Evolutionary conservation across 2,797 vertebrate genomes (phyloP), one percentile per base, ranked within the genome.

Genomic region (Clamator glandarius): DNA sequence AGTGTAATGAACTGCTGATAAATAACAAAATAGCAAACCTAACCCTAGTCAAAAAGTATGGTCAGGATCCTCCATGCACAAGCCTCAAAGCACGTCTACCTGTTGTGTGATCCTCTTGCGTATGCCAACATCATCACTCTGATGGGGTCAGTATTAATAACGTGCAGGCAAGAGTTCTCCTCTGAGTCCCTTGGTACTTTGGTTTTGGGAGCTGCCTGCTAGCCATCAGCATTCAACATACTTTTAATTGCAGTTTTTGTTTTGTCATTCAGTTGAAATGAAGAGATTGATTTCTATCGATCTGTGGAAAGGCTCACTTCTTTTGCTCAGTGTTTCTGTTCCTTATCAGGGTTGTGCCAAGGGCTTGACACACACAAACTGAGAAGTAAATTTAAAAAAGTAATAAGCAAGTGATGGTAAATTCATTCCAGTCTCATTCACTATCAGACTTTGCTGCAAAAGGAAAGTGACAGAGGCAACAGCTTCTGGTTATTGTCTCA

Each of bases 371-470:
- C 18, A 52, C 39, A 61, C 14, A 81, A 52, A 66, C 46, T 35
- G 52, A 93, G 59, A 93, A 96, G 54, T 59, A 96, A 84, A 93
- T 92, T 93, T 84, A n/a, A 63, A 54, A 61, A 93, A 92, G 76
- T 55, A 87, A 70, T 6, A 50, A 76, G 48, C 28, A 57, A 91
- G 50, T 58, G 79, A 79, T 36, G 12, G 73, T 13, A 86, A 90
- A 81, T 16, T 63, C 51, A 66, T 3, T 16, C 48, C 59, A 87
- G 36, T 29, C 52, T 76, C 42, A 46, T 58, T 77, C 58, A 33
- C 69, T n/a, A 36, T 57, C 72, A 78, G 61, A 75, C 50, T 83
- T 33, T 13, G 2, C 35, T 87, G 41, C 67, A 91, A 80, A 90
- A 93, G 26, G 9, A 78, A 79, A 78, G 58, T 12, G 11, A 76